Base-by-base conservation (phyloP, 2,888 invertebrate genomes). In the Lobophora halterata region DNA sequence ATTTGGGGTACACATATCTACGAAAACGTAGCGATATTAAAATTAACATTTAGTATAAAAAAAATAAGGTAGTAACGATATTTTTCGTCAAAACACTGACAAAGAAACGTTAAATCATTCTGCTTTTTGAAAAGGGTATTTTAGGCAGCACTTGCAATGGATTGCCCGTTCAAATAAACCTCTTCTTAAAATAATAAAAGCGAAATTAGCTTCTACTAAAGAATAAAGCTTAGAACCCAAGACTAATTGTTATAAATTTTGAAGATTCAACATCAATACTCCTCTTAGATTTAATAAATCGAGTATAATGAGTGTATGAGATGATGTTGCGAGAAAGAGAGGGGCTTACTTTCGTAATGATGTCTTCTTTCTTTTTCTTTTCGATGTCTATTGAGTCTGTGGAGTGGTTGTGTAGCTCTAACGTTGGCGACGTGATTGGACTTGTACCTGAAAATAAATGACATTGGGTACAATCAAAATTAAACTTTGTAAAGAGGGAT, bases 341-440 rank as follows among this genome's bases (percentile, higher is more conserved):
- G 1, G 2, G 11, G 40, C 83, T 79, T 58, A 87, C 86, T 79
- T 86, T 85, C 58, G 91, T 86, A 76, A 91, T 81, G 39, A 79
- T 69, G 30, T 90, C 90, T 53, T 90, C 90, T 64, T 90, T 87
- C 79, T 93, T 93, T 78, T 92, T 93, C 71, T 93, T 93, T 59
- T 89, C 90, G 52, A 82, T 61, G 57, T 92, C 92, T 71, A 91
- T 90, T 50, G 93, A 93, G 85, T 95, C 94, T 81, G 93, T 93
- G 72, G 93, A 93, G 88, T 94, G 94, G 77, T 94, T 94, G 86
- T 91, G 91, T 62, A 90, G 86, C 43, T 90, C 90, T 83, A 82
- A 65, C 62, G 82, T 70, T 35, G 94, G 93, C 46, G 94, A 93
- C 62, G 93, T 90, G 59, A 93, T 90, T 47, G 95, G 95, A 79